These are phyloP conservation scores for Anguilla pacifica DNA, from an alignment of 2,797 vertebrate species.

Conservation along the genomic window DNA sequence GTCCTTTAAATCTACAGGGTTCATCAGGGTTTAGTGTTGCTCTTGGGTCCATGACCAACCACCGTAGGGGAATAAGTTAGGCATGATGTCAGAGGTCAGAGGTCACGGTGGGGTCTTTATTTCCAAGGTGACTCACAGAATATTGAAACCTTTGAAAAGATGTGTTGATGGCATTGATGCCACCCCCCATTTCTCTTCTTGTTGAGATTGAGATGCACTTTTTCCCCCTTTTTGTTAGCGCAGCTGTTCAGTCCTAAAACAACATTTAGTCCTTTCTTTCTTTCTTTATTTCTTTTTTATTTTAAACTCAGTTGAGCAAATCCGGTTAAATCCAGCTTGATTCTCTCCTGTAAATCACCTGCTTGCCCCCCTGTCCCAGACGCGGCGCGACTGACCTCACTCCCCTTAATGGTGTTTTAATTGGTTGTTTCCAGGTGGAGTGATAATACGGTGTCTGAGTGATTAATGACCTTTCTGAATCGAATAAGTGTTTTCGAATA, in stretches of 20 bases:
- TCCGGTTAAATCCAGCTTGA: not conserved
- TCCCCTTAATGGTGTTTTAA: slow-evolving; percentile 61
- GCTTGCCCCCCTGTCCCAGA: slow-evolving; percentile 25
- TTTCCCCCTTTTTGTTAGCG: not conserved
- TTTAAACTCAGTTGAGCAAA: not conserved
- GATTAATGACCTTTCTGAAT: slow-evolving; percentile 46
- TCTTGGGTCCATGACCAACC: not conserved
- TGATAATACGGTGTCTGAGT: slow-evolving; percentile 46
- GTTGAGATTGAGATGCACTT: not conserved
- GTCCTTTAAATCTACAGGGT: not conserved
- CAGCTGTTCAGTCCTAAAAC: not conserved
- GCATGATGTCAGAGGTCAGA: not conserved
- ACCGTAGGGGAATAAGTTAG: not conserved
- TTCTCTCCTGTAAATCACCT: slow-evolving; percentile 1
- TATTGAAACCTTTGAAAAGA: not conserved
- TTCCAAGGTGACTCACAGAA: not conserved
- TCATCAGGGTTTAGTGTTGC: not conserved
- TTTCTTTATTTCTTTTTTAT: not conserved
- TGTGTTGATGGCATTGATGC: not conserved
- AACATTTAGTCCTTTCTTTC: not conserved
- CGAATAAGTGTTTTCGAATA: slow-evolving; percentile 59
- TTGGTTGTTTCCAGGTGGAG: slow-evolving; percentile 57
- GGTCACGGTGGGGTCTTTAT: not conserved
- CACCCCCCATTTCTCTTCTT: not conserved
- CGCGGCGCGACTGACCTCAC: slow-evolving; percentile 48